Evolutionary conservation across 2,113 vertebrate species (phyloP), one percentile per base, ranked within the genome.

Genomic region (Bos indicus): DNA sequence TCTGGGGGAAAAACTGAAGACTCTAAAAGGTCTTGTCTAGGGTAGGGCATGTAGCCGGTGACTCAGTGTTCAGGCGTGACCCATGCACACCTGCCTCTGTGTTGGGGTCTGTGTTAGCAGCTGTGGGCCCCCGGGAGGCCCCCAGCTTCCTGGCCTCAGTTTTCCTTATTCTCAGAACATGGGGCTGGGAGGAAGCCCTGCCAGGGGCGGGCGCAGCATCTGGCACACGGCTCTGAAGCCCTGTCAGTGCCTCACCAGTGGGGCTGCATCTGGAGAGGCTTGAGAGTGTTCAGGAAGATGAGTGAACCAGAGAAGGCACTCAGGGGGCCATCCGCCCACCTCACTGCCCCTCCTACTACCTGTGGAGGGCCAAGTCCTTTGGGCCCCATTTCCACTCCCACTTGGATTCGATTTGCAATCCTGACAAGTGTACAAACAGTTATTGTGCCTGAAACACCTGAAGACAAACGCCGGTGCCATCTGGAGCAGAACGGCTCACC

Each of bases 191-290:
- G 1, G 23, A 59, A 57, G 64, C 12, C 52, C n/a, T 33, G 52
- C 52, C 48, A 40, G 8, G 33, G 11, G 57, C 1, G 11, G 8
- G 2, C 0, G 0, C 19, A 9, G 43, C 2, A 0, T 33, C 52
- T 48, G 89, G 84, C 30, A 60, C 2, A 0, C 0, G 1, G 77
- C 13, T 28, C 57, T 7, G 51, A 17, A 52, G 56, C 15, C 28
- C 62, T 8, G 3, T 6, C 8, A 57, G 28, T 26, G 11, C 28
- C 94, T 33, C 1, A 0, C 17, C 57, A 51, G 28, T 0, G 6
- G 33, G 40, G 77, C 59, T 54, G 6, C 26, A 17, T 60, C 26
- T 48, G 25, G 17, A 78, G 59, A 59, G 90, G n/a, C 36, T 54
- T 0, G 26, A 84, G 60, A 46, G 51, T 5, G 3, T 77, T n/a